These are phyloP conservation scores for Tuberolachnus salignus DNA, from an alignment of 2,888 invertebrate species.

Conservation along the genomic window DNA sequence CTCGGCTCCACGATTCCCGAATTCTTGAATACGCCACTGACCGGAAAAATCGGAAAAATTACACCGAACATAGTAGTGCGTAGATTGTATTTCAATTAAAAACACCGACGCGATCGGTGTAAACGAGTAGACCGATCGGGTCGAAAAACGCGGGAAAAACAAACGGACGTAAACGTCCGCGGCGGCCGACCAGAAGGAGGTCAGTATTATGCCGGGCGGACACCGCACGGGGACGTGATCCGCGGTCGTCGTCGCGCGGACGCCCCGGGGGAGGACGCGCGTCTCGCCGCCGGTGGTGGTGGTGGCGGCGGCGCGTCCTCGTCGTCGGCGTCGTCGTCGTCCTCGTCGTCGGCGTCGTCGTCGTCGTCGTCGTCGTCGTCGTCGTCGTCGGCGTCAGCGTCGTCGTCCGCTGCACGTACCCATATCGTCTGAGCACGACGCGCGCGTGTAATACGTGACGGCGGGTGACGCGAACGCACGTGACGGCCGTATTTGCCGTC, in stretches of 20 bases:
- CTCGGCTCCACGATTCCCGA: too few species aligned
- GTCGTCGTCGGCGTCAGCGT: too few species aligned
- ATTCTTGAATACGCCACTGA: too few species aligned
- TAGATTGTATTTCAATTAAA: too few species aligned
- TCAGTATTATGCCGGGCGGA: slow-evolving; percentile 9
- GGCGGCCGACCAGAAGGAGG: slow-evolving; percentile 1
- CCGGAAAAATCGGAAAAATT: too few species aligned
- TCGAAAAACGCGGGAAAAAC: background rate
- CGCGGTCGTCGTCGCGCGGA: background rate
- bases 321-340: too few species aligned
- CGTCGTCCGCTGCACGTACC: slow-evolving; percentile 32
- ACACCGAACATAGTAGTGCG: too few species aligned
- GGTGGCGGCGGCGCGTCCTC: too few species aligned
- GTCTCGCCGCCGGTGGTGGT: slow-evolving; percentile 9
- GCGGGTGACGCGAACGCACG: slow-evolving; percentile 19
- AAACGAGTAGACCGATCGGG: too few species aligned
- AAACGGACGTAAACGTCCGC: background rate
- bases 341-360: too few species aligned
- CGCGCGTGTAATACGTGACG: slow-evolving; percentile 34
- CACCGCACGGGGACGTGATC: background rate
- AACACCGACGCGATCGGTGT: too few species aligned
- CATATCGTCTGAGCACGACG: background rate
- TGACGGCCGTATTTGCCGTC: slow-evolving; percentile 21
- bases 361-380: too few species aligned
- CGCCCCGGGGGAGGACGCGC: slow-evolving; percentile 32